A percentile compares a stretch with the other conserved stretches of the same genome.
Conservation (phyloP, 2,113 vertebrate genomes). For the Plestiodon gilberti region DNA sequence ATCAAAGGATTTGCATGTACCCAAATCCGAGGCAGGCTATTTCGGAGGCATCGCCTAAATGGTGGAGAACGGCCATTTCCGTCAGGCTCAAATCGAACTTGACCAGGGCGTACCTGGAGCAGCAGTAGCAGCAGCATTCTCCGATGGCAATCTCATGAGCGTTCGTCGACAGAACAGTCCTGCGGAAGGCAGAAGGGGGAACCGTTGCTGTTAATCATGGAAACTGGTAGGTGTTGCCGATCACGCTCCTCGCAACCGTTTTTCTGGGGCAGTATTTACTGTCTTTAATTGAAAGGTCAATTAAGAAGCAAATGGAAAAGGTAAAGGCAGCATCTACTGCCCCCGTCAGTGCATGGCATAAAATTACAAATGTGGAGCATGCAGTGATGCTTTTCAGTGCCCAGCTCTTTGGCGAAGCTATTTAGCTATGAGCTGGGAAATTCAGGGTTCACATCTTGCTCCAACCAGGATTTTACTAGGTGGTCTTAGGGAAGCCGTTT, state of each 20-base stretch:
- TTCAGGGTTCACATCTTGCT: background rate
- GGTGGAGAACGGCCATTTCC: constrained; percentile 41
- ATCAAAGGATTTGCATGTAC: constrained; percentile 69
- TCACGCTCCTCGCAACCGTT: background rate
- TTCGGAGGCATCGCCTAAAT: constrained; percentile 8
- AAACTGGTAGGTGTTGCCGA: constrained; percentile 59
- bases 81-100: background rate
- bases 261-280: accelerated
- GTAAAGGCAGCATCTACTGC: background rate
- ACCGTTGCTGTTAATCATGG: constrained; percentile 46
- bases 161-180: background rate
- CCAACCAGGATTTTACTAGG: background rate
- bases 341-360: background rate
- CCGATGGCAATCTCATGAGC: constrained; percentile 26
- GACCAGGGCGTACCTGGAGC: constrained; percentile 42
- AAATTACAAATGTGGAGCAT: background rate
- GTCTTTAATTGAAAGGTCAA: background rate
- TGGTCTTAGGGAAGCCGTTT: background rate
- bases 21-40: constrained; percentile 50
- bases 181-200: constrained; percentile 16
- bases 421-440: no score
- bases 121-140: constrained; percentile 30
- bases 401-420: background rate
- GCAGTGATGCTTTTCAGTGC: background rate
- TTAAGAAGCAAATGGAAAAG: background rate